Conservation (phyloP, 2,888 invertebrate genomes). For the Metalampra italica region DNA sequence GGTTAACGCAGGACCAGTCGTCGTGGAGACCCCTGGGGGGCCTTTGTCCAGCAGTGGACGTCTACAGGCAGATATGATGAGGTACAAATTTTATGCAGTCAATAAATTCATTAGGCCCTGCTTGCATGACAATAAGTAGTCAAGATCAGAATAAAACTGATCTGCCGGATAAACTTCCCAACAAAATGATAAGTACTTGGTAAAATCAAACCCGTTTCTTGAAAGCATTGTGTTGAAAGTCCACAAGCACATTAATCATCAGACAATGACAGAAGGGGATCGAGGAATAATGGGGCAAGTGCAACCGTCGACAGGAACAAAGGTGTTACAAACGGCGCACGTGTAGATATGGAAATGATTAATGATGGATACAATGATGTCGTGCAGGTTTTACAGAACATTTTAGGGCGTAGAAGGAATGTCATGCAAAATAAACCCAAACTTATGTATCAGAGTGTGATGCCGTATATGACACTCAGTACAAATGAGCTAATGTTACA, state of each 20-base stretch:
- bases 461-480: too few species aligned
- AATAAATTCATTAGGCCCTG: too few species aligned
- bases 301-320: conserved; percentile 27
- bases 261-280: conserved; percentile 14
- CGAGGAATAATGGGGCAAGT: conserved; percentile 20
- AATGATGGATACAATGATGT: conserved; percentile 13
- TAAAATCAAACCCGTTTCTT: conserved; percentile 8
- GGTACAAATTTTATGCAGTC: too few species aligned
- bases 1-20: too few species aligned
- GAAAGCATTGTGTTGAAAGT: conserved; percentile 10
- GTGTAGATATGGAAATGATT: conserved; percentile 24
- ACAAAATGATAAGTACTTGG: neutral
- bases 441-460: too few species aligned
- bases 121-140: too few species aligned
- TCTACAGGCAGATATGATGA: too few species aligned
- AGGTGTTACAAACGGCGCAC: conserved; percentile 22
- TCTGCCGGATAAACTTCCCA: neutral
- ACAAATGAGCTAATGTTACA: too few species aligned
- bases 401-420: neutral
- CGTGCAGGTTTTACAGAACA: neutral
- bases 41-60: too few species aligned
- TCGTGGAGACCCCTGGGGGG: too few species aligned
- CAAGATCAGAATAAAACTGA: neutral
- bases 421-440: too few species aligned
- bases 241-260: conserved; percentile 12